Evolutionary conservation across 2,888 invertebrate genomes (phyloP).

Genomic region (Harpalus rufipes): DNA sequence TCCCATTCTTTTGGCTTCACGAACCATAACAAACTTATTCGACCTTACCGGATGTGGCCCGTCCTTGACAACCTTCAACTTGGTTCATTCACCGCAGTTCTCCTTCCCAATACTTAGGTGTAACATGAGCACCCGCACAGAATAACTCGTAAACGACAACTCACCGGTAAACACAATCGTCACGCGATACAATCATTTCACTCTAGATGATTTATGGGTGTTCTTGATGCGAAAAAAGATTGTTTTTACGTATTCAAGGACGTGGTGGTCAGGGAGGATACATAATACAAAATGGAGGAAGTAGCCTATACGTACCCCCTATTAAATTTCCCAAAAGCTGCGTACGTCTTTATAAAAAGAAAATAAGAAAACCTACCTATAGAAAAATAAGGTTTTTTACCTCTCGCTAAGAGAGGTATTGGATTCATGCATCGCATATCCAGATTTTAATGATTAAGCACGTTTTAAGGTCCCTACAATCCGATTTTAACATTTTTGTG

Average conservation of each 20-base stretch:
- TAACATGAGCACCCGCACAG: not conserved
- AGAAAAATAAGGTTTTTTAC: no score
- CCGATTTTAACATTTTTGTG: no score
- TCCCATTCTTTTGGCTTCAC: not conserved
- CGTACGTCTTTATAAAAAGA: no score
- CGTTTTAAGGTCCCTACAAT: no score
- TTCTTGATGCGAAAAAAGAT: not conserved
- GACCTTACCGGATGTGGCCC: not conserved
- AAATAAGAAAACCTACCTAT: no score
- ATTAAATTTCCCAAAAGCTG: no score
- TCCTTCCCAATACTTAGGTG: not conserved
- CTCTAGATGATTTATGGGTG: not conserved
- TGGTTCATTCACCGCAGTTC: slow-evolving; percentile 12
- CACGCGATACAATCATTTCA: slow-evolving; percentile 9
- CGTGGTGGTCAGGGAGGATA: not conserved
- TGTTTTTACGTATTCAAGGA: not conserved
- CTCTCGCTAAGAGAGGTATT: no score
- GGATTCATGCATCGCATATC: no score
- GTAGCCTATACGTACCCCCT: no score
- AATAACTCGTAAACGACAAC: not conserved
- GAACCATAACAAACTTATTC: slow-evolving; percentile 1
- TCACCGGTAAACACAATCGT: not conserved
- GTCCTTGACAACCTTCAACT: slow-evolving; percentile 8
- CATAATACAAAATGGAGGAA: no score
- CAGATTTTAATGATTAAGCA: no score